Conservation (phyloP, 2,113 vertebrate genomes). For the Solea solea region DNA sequence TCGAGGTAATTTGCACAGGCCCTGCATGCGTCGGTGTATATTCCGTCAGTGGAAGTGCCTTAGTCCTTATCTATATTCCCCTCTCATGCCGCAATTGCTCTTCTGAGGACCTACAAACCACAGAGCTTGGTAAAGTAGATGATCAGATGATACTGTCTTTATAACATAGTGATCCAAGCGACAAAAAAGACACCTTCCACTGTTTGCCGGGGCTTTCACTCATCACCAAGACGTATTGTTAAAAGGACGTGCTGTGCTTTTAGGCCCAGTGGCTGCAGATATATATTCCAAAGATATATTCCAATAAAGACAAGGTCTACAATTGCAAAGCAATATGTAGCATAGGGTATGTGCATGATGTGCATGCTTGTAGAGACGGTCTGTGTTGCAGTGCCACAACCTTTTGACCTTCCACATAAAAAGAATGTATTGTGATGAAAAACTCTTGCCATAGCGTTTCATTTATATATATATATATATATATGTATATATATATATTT, state of each 20-base stretch:
- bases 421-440: neutral
- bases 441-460: neutral
- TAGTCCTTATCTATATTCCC: slow-evolving; percentile 56
- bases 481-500: too few species aligned
- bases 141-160: slow-evolving; percentile 56
- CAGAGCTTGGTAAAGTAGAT: slow-evolving; percentile 55
- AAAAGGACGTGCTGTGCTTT: neutral
- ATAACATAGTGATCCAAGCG: slow-evolving; percentile 39
- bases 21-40: slow-evolving; percentile 53
- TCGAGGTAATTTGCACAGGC: slow-evolving; percentile 79
- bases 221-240: slow-evolving; percentile 23
- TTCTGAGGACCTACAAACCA: slow-evolving; percentile 52
- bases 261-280: neutral
- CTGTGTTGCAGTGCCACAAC: too few species aligned
- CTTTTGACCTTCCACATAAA: too few species aligned
- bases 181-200: slow-evolving; percentile 5
- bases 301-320: neutral
- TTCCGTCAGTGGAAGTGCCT: slow-evolving; percentile 53
- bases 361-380: neutral
- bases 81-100: slow-evolving; percentile 55
- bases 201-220: slow-evolving; percentile 1
- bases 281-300: slow-evolving; percentile 5
- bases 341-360: neutral
- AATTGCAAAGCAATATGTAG: neutral
- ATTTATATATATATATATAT: too few species aligned